These are phyloP conservation scores for Triops longicaudatus DNA, from an alignment of 1,140 invertebrate genomes.

Conservation along the genomic window DNA sequence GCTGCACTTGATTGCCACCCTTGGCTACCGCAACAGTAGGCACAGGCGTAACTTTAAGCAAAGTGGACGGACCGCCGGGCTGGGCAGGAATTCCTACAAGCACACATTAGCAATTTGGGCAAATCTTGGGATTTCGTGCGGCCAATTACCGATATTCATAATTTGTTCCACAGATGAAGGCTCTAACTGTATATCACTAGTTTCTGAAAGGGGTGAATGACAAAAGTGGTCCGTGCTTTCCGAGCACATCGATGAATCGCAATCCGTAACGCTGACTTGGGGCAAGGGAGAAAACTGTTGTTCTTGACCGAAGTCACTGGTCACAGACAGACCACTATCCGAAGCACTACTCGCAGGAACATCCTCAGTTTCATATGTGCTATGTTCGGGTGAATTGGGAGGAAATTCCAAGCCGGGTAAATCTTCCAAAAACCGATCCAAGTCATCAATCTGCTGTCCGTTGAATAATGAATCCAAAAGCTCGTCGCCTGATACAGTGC, in stretches of 20 bases:
- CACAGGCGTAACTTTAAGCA: background rate
- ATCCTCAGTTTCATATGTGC: background rate
- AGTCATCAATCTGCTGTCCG: background rate
- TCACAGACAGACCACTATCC: constrained; percentile 25
- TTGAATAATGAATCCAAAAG: constrained; percentile 1
- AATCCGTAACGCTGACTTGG: background rate
- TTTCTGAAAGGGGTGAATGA: background rate
- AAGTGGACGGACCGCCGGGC: background rate
- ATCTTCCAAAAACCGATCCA: constrained; percentile 7
- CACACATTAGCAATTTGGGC: background rate
- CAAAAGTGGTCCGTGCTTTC: background rate
- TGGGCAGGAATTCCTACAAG: background rate
- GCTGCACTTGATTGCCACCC: background rate
- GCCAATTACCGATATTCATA: constrained; percentile 23
- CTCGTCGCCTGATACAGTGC: background rate
- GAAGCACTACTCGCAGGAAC: constrained; percentile 24
- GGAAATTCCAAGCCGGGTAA: background rate
- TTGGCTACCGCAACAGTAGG: background rate
- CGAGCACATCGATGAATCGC: background rate
- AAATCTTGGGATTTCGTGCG: constrained; percentile 10
- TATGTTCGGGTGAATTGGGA: background rate
- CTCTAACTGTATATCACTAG: constrained; percentile 16
- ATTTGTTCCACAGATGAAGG: constrained; percentile 17
- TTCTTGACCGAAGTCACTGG: constrained; percentile 25
- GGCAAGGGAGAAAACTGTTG: constrained; percentile 24